Evolutionary conservation across 1,140 invertebrate species (phyloP).

Genomic region (Temnothorax longispinosus): DNA sequence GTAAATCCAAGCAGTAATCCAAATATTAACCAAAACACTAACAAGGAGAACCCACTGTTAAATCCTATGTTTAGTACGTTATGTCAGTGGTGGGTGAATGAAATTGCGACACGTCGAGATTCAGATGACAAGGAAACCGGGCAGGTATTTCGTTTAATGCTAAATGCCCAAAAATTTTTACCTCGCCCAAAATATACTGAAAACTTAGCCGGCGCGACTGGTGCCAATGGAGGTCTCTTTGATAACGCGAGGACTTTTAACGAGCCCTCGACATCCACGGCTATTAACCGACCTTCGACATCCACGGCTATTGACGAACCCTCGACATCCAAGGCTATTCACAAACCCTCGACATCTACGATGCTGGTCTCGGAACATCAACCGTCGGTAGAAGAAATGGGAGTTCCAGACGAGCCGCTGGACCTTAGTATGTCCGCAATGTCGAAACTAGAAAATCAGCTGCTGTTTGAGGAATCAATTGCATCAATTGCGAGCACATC

Average conservation of each 20-base stretch:
- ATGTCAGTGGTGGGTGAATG: neutral
- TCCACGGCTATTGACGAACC: too few species aligned
- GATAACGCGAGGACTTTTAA: neutral
- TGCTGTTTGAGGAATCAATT: neutral
- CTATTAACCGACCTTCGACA: too few species aligned
- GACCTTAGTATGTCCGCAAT: constrained; percentile 8
- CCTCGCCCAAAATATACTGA: neutral
- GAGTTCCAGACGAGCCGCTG: neutral
- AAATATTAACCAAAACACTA: too few species aligned
- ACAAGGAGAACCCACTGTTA: too few species aligned
- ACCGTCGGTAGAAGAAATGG: neutral
- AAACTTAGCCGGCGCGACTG: neutral
- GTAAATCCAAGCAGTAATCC: neutral
- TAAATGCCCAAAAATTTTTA: neutral
- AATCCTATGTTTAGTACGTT: neutral
- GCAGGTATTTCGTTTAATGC: neutral
- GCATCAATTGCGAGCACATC: neutral
- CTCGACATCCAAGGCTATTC: neutral
- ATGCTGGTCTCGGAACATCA: neutral
- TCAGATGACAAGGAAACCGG: neutral
- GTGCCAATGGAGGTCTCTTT: neutral
- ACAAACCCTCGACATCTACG: neutral
- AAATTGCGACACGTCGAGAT: neutral
- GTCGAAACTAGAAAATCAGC: neutral
- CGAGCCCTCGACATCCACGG: neutral